Conservation (phyloP, 2,888 invertebrate genomes). For the Crocallis elinguaria region DNA sequence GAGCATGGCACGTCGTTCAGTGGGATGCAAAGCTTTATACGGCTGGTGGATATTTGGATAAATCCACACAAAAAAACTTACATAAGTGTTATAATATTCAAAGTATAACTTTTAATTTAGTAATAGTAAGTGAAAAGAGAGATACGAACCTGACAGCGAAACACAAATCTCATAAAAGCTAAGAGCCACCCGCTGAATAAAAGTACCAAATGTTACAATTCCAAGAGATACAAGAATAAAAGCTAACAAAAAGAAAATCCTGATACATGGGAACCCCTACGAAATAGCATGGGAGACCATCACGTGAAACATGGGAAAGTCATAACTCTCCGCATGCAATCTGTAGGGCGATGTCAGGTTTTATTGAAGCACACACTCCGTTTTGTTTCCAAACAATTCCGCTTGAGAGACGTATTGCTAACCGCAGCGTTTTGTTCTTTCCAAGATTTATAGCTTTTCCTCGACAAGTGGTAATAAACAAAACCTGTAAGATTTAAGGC, state of each 20-base stretch:
- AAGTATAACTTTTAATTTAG: too few relatives aligned
- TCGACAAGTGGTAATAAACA: slow-evolving; percentile 15
- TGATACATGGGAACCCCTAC: slow-evolving; percentile 18
- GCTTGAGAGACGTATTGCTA: neutral
- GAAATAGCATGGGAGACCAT: slow-evolving; percentile 39
- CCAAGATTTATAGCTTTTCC: slow-evolving; percentile 22
- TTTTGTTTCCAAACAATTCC: slow-evolving; percentile 27
- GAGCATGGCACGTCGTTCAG: too few relatives aligned
- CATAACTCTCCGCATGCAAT: slow-evolving; percentile 44
- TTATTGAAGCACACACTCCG: slow-evolving; percentile 40
- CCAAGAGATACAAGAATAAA: slow-evolving; percentile 38
- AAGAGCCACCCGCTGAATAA: slow-evolving; percentile 4
- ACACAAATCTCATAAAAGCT: slow-evolving; percentile 4
- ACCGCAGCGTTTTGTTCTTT: neutral
- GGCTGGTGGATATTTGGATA: too few relatives aligned
- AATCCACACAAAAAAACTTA: neutral
- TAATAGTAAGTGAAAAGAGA: neutral
- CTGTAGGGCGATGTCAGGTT: slow-evolving; percentile 47
- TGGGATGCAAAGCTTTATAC: too few relatives aligned
- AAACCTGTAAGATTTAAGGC: too few relatives aligned
- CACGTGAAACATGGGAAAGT: slow-evolving; percentile 44
- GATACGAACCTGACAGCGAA: slow-evolving; percentile 5
- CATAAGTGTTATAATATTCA: neutral
- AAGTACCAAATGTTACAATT: slow-evolving; percentile 17
- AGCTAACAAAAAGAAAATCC: slow-evolving; percentile 40